Conservation (phyloP, 2,797 vertebrate species). For the Neostethus bicornis region DNA sequence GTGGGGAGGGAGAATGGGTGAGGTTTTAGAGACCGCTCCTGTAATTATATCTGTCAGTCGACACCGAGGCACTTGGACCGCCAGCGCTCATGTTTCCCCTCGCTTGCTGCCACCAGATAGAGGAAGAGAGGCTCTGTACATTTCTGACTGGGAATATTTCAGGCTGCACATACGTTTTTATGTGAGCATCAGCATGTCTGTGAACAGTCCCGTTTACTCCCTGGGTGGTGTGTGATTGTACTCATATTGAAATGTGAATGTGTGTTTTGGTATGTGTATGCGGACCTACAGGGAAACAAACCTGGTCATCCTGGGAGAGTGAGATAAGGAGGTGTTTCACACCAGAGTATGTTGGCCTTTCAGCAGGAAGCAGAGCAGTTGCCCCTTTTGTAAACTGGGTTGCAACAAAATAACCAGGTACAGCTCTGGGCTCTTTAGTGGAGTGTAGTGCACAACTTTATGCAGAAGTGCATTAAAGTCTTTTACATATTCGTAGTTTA, state of each 20-base stretch:
- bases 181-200: conserved; percentile 56
- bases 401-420: conserved; percentile 44
- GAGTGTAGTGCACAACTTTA: conserved; percentile 5
- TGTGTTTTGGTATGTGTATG: conserved; percentile 27
- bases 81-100: conserved; percentile 68
- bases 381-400: conserved; percentile 37
- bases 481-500: conserved; percentile 15
- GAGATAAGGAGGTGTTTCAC: conserved; percentile 71
- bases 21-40: conserved; percentile 71
- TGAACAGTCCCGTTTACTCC: conserved; percentile 40
- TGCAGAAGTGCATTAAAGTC: conserved; percentile 8
- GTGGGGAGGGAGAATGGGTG: conserved; percentile 19
- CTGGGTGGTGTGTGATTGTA: conserved; percentile 45
- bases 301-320: conserved; percentile 67
- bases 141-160: conserved; percentile 45
- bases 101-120: conserved; percentile 54
- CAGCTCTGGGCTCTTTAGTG: conserved; percentile 51
- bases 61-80: conserved; percentile 77
- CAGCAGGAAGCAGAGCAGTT: conserved; percentile 58
- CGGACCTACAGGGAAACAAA: conserved; percentile 66
- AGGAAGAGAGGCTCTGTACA: conserved; percentile 14
- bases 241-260: conserved; percentile 14
- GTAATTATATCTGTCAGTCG: conserved; percentile 86
- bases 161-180: conserved; percentile 37
- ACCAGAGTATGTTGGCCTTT: conserved; percentile 58